Conservation (phyloP, 2,113 vertebrate species). For the Apteryx mantelli region DNA sequence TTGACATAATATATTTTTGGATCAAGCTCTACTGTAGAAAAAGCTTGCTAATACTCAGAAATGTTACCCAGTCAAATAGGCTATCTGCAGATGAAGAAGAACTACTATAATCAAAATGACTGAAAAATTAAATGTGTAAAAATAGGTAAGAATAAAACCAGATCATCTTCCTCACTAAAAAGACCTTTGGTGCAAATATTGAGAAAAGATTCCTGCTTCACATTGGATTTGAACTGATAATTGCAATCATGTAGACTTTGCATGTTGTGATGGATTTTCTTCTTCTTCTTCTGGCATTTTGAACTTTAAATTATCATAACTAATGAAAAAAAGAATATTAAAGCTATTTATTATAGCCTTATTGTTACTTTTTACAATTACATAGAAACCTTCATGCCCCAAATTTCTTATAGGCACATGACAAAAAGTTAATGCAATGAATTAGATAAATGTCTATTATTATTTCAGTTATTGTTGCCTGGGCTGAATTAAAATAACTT, state of each 20-base stretch:
- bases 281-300: background rate
- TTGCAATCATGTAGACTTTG: background rate
- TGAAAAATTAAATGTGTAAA: background rate
- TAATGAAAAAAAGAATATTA: background rate
- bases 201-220: background rate
- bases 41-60: background rate
- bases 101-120: background rate
- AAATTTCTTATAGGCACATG: background rate
- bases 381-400: background rate
- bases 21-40: background rate
- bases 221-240: background rate
- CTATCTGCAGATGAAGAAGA: background rate
- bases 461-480: background rate
- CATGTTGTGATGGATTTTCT: background rate
- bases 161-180: background rate
- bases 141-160: background rate
- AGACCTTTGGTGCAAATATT: background rate
- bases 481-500: background rate
- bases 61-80: background rate
- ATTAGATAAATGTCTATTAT: background rate
- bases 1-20: background rate
- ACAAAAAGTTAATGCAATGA: background rate
- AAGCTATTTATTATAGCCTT: background rate
- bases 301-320: background rate
- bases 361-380: background rate